Evolutionary conservation across 1,140 invertebrate genomes (phyloP), one percentile per base, ranked within the genome.

Genomic region (Calephelis virginiensis): DNA sequence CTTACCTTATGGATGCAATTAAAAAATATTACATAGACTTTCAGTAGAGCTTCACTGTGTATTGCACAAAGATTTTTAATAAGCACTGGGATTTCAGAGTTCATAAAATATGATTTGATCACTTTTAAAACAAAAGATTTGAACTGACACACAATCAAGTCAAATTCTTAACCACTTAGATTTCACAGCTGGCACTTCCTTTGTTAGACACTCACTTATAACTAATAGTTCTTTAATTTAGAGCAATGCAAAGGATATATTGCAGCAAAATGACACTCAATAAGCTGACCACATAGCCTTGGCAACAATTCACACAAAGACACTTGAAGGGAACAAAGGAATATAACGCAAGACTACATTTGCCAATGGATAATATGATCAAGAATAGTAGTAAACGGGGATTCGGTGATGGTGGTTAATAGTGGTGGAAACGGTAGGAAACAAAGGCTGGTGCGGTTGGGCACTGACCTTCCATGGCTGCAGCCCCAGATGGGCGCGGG

Each of bases 381-480:
- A 43, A 56, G 49, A 64, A 50, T 64, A 14, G 8, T 13, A 38
- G 38, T 56, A 47, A 50, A 43, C 40, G 40, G 40, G 49, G 40
- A 56, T 56, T 64, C 40, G n/a, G 45, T 45, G 49, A 12, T 45
- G 8, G 38, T 45, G 50, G 13, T 14, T 8, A 13, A 13, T n/a
- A 45, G 40, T 17, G 49, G n/a, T 40, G 50, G 14, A 17, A 40
- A 11, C 63, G 11, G 14, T 17, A 13, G 40, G 59, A 56, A 56
- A 28, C 45, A 61, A 37, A 66, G 59, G 28, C 40, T 64, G 43
- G 60, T 85, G 86, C 84, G 84, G 85, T 59, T 59, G 53, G 53
- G 76, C 77, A 83, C 84, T 80, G 80, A 85, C 80, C 80, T 82
- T 76, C 74, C 81, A 81, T 83, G 73, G 68, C 78, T 64, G 70